A percentile compares a stretch with the other conserved stretches of the same genome.
phyloP scores from a whole-genome alignment of 1,140 invertebrate species.

The Aphis gossypii region DNA sequence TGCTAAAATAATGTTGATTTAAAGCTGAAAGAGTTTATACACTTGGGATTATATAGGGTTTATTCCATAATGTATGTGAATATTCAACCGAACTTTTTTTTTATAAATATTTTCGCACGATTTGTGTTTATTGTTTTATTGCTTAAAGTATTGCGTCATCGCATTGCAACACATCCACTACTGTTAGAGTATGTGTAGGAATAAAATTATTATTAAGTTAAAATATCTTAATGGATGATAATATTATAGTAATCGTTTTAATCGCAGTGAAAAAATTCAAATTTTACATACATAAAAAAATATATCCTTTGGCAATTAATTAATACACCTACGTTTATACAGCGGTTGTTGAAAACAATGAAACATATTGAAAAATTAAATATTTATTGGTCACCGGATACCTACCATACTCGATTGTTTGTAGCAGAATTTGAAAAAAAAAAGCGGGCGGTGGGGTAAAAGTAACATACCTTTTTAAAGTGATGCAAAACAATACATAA shows the following conservation, averaged over 20 bases:
- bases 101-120: background rate
- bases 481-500: background rate
- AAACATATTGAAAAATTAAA: background rate
- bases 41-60: background rate
- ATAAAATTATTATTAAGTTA: constrained; percentile 3
- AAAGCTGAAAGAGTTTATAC: constrained; percentile 24
- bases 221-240: background rate
- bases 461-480: background rate
- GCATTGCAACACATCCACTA: background rate
- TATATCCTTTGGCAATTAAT: background rate
- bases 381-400: background rate
- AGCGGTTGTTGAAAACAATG: background rate
- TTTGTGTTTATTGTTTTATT: background rate
- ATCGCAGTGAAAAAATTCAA: background rate
- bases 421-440: background rate
- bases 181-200: background rate
- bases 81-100: constrained; percentile 6
- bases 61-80: constrained; percentile 21
- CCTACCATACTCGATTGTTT: background rate
- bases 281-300: background rate
- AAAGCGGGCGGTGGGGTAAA: background rate
- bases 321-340: background rate
- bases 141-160: background rate
- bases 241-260: background rate
- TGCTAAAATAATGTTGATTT: constrained; percentile 10